Percentiles rank a stretch among this genome's conserved stretches.
These are phyloP conservation scores for Halyomorpha halys DNA, from an alignment of 1,140 invertebrate genomes.

Conservation along the genomic window DNA sequence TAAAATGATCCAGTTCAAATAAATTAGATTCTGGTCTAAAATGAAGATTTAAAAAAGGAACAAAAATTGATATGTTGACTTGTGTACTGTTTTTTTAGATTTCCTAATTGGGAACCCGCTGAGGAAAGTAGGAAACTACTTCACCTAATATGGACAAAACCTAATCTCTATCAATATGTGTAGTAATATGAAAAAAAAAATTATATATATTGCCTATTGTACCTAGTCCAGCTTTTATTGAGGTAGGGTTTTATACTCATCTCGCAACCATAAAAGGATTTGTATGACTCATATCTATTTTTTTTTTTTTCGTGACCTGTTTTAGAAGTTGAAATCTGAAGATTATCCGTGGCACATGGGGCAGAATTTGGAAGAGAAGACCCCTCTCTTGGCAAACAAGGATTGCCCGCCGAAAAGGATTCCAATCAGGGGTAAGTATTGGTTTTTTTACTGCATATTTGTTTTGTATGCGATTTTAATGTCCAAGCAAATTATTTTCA, in stretches of 20 bases:
- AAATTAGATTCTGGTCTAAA: no score
- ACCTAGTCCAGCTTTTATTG: neutral
- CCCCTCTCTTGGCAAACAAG: constrained; percentile 46
- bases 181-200: no score
- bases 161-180: no score
- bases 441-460: neutral
- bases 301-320: constrained; percentile 29
- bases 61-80: constrained; percentile 27
- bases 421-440: constrained; percentile 59
- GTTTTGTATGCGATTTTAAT: neutral
- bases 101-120: constrained; percentile 30
- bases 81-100: constrained; percentile 29
- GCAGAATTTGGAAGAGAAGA: constrained; percentile 39
- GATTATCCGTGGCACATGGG: constrained; percentile 66
- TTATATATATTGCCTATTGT: no score
- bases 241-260: neutral
- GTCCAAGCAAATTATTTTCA: constrained; percentile 1
- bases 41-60: neutral
- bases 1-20: neutral
- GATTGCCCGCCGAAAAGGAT: constrained; percentile 58
- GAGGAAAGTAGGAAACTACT: constrained; percentile 22
- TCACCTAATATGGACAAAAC: no score
- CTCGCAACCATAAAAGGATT: neutral
- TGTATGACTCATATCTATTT: constrained; percentile 26
- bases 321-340: constrained; percentile 43